Percentiles rank a stretch among this genome's conserved stretches.
Conservation (phyloP, 64 coral and sea anemone genomes). For the Montipora cactus region DNA sequence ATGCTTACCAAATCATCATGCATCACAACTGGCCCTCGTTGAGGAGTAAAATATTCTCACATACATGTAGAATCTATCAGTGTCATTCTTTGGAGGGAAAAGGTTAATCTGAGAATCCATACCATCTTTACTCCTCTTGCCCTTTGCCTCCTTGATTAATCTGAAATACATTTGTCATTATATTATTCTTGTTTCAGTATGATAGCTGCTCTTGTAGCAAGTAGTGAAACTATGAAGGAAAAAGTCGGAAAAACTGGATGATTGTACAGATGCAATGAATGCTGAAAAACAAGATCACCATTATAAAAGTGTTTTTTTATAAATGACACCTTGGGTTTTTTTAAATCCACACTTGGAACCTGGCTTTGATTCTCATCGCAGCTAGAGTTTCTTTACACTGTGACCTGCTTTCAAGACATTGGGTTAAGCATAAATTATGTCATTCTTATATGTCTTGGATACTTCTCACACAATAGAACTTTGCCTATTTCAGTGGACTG, state of each 20-base stretch:
- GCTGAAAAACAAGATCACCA: not conserved
- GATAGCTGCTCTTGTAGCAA: conserved; percentile 27
- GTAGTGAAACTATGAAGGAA: not conserved
- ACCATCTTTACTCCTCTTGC: not conserved
- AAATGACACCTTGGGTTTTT: no score
- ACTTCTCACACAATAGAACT: no score
- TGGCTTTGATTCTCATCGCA: not conserved
- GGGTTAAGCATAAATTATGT: no score
- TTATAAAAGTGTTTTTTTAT: no score
- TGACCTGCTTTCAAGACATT: not conserved
- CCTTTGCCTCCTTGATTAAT: not conserved
- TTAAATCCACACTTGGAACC: not conserved
- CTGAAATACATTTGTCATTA: not conserved
- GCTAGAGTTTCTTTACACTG: not conserved
- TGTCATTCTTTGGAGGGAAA: no score
- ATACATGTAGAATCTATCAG: no score
- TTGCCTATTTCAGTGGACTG: no score
- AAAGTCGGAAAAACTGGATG: not conserved
- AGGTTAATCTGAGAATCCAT: not conserved
- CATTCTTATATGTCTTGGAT: no score
- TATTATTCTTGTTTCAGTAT: conserved; percentile 19
- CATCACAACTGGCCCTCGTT: no score
- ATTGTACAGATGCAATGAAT: not conserved
- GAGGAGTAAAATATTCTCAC: no score
- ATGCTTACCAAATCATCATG: no score